A percentile compares a stretch with the other conserved stretches of the same genome.
Evolutionary conservation across 2,797 vertebrate species (phyloP).

Genomic region (Apogon hyalosoma): DNA sequence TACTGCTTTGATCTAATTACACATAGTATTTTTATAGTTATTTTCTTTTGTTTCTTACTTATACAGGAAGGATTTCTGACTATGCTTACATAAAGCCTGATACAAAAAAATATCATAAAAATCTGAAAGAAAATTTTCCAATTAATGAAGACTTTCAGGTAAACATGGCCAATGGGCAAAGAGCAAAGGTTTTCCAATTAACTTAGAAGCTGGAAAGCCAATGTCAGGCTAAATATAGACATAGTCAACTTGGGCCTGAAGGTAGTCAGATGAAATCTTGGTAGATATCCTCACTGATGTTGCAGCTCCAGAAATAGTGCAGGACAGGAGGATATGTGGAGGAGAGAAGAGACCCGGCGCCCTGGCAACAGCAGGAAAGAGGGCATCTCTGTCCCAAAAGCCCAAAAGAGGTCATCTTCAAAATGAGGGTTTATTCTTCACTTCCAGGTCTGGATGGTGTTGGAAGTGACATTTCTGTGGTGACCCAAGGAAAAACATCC

Average conservation of each 20-base stretch:
- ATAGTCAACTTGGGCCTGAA: neutral
- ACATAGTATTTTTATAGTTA: neutral
- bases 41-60: neutral
- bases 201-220: neutral
- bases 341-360: conserved; percentile 23
- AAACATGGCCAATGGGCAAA: neutral
- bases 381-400: conserved; percentile 25
- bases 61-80: conserved; percentile 5
- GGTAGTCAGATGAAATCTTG: conserved; percentile 6
- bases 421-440: conserved; percentile 18
- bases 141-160: conserved; percentile 2
- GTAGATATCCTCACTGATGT: conserved; percentile 36
- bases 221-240: conserved; percentile 23
- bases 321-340: conserved; percentile 12
- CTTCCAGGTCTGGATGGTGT: conserved; percentile 14
- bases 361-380: conserved; percentile 41
- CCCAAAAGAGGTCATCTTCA: conserved; percentile 50
- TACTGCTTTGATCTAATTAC: conserved; percentile 30
- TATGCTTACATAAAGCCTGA: conserved; percentile 31
- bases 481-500: conserved; percentile 5
- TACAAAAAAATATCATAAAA: neutral
- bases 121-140: conserved; percentile 12
- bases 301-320: conserved; percentile 39
- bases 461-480: neutral
- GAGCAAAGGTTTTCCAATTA: neutral